Percentiles rank a stretch among this genome's conserved stretches.
Conservation (phyloP, 2,113 vertebrate genomes). For the Chitala chitala region DNA sequence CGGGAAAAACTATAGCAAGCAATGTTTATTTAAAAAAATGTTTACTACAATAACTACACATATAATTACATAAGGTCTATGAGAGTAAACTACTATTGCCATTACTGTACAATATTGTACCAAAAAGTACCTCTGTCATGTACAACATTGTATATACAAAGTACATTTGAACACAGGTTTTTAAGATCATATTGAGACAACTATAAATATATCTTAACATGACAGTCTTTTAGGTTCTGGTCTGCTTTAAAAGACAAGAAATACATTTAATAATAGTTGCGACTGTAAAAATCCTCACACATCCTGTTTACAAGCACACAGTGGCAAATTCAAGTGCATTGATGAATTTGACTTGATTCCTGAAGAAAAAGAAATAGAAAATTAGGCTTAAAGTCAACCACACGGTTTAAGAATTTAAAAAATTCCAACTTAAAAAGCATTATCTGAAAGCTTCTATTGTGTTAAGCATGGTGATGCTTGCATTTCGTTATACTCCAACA, state of each 20-base stretch:
- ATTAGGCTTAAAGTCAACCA: slow-evolving; percentile 34
- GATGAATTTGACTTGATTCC: slow-evolving; percentile 49
- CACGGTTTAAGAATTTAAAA: slow-evolving; percentile 36
- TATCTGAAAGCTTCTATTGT: slow-evolving; percentile 32
- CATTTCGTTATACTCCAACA: slow-evolving; percentile 27
- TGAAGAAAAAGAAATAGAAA: slow-evolving; percentile 12
- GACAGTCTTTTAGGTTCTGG: slow-evolving; percentile 60
- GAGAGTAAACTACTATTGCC: slow-evolving; percentile 73
- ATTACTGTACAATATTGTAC: slow-evolving; percentile 89
- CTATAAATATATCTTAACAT: slow-evolving; percentile 74
- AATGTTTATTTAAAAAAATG: slow-evolving; percentile 65
- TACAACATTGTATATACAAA: slow-evolving; percentile 92
- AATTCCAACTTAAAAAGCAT: slow-evolving; percentile 47
- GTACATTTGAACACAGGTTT: slow-evolving; percentile 82
- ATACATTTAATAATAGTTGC: slow-evolving; percentile 62
- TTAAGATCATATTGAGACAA: slow-evolving; percentile 73
- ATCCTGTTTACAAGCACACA: slow-evolving; percentile 61
- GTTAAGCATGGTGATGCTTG: slow-evolving; percentile 35
- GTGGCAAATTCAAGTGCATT: slow-evolving; percentile 61
- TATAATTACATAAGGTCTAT: slow-evolving; percentile 70
- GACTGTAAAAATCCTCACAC: slow-evolving; percentile 53
- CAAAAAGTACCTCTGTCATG: slow-evolving; percentile 83
- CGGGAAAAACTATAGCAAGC: slow-evolving; percentile 62
- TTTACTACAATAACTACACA: slow-evolving; percentile 72
- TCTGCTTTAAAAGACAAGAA: slow-evolving; percentile 60